These are phyloP conservation scores for Homarus gammarus DNA, from an alignment of 2,888 invertebrate species.

Conservation along the genomic window DNA sequence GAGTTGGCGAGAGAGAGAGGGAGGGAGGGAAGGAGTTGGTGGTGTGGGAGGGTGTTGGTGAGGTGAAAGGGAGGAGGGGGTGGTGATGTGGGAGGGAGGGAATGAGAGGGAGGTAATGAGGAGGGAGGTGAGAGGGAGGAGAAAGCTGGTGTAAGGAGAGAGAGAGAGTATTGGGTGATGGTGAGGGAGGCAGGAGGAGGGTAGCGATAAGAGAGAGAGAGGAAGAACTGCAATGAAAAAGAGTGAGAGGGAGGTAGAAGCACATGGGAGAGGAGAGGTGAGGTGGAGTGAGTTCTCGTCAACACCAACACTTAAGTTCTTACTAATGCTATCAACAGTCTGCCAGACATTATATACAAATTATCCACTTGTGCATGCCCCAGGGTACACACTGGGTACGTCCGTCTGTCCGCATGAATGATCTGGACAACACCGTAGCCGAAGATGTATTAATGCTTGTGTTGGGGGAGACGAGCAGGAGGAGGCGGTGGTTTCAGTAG, in stretches of 20 bases:
- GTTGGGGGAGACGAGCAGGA: too few relatives aligned
- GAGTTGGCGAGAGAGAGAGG: constrained; percentile 5
- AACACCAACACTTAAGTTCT: too few relatives aligned
- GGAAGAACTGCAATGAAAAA: neutral
- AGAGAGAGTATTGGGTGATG: neutral
- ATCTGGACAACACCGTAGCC: too few relatives aligned
- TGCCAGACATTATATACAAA: too few relatives aligned
- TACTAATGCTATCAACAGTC: too few relatives aligned
- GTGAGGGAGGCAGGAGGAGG: neutral
- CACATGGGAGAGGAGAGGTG: neutral
- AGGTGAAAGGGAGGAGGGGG: neutral
- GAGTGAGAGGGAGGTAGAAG: neutral
- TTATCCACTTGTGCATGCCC: too few relatives aligned
- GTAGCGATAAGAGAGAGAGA: neutral
- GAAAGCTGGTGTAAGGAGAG: too few relatives aligned
- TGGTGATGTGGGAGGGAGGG: neutral
- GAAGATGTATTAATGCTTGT: too few relatives aligned
- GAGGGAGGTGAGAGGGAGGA: neutral
- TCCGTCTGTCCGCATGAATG: neutral
- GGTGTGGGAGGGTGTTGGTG: neutral
- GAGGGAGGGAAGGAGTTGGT: neutral
- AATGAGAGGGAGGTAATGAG: neutral
- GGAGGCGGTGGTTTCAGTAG: neutral
- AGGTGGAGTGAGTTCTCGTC: neutral
- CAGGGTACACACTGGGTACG: too few relatives aligned